phyloP scores from a whole-genome alignment of 2,888 invertebrate genomes.

The Lysandra coridon region DNA sequence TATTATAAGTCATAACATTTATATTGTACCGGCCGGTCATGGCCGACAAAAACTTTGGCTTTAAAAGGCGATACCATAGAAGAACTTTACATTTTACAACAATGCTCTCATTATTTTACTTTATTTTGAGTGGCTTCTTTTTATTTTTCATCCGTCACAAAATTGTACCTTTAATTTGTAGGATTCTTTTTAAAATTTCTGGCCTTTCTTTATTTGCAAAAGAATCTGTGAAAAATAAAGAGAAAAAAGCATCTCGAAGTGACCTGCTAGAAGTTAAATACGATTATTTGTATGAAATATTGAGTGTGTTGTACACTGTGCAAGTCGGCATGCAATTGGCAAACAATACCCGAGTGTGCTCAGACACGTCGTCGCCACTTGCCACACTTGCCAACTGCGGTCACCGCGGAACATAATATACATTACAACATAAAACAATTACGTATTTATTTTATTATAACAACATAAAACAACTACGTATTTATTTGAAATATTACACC shows the following conservation, averaged over 20 bases:
- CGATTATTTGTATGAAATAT: not conserved
- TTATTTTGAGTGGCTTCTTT: not conserved
- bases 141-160: not conserved
- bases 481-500: too few relatives aligned
- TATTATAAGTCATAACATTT: not conserved
- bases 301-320: not conserved
- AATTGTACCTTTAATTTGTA: not conserved
- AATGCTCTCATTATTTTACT: not conserved
- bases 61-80: not conserved
- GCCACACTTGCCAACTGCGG: conserved; percentile 59
- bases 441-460: not conserved
- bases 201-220: not conserved
- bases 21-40: not conserved
- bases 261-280: too few relatives aligned
- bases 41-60: not conserved
- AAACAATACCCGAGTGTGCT: conserved; percentile 46
- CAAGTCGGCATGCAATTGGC: conserved; percentile 46
- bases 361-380: conserved; percentile 72
- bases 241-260: not conserved
- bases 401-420: conserved; percentile 41
- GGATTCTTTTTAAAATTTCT: not conserved
- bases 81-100: not conserved
- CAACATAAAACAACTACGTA: not conserved
- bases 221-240: not conserved
- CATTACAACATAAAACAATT: not conserved